Evolutionary conservation across 2,797 vertebrate species (phyloP).

Genomic region (Helarctos malayanus): DNA sequence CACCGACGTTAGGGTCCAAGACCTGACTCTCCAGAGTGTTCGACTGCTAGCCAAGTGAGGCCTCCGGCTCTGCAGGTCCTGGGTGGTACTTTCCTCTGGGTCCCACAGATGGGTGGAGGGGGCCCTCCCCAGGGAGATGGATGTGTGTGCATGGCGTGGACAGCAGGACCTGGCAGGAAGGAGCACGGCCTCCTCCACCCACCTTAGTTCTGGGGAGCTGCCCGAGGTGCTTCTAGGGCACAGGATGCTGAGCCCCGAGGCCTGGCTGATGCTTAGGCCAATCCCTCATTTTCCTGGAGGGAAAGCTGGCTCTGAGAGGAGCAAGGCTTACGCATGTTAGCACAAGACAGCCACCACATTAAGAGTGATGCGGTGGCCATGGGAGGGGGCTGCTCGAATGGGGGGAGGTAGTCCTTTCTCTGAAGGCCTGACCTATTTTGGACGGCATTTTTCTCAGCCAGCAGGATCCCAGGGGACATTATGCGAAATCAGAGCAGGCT

Average conservation of each 20-base stretch:
- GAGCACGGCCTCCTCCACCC: neutral
- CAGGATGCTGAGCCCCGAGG: rapidly evolving
- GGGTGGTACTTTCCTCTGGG: neutral
- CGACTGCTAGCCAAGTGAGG: neutral
- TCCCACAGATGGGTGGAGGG: rapidly evolving
- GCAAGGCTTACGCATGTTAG: neutral
- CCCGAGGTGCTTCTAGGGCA: neutral
- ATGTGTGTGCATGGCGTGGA: neutral
- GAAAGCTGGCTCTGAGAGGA: neutral
- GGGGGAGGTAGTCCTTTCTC: neutral
- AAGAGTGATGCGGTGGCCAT: neutral
- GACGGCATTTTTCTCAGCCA: neutral
- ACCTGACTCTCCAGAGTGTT: neutral
- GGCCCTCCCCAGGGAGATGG: neutral
- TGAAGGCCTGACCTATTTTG: conserved; percentile 53
- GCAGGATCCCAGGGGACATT: neutral
- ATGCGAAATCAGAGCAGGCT: neutral
- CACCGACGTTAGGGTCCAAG: neutral
- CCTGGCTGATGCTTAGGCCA: neutral
- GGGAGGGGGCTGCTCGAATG: neutral
- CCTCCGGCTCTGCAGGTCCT: too few species aligned
- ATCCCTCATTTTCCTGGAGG: neutral
- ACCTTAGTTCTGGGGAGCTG: neutral
- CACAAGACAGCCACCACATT: neutral
- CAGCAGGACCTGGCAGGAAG: neutral